Evolutionary conservation across 2,888 invertebrate species (phyloP).

Genomic region (Sipha maydis): DNA sequence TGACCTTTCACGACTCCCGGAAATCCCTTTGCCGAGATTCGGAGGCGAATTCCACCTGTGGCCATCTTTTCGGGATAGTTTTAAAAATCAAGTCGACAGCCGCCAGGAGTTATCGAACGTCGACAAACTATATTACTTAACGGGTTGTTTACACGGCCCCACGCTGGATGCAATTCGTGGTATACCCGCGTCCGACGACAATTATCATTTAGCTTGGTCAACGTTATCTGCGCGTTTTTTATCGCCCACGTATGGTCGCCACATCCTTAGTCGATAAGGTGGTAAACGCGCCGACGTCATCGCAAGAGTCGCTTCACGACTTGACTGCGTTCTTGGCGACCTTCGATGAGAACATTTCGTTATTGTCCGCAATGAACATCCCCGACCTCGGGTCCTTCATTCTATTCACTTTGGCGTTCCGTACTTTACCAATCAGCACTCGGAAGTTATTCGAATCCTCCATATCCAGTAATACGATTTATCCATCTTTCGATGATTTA

Average conservation of each 20-base stretch:
- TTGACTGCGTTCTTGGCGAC: no score
- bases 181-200: neutral
- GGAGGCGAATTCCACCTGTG: neutral
- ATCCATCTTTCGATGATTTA: no score
- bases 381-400: no score
- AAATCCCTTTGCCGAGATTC: neutral
- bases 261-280: no score
- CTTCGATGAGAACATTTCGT: no score
- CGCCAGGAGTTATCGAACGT: neutral
- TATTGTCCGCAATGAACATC: no score
- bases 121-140: neutral
- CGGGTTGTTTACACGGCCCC: neutral
- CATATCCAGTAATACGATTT: neutral
- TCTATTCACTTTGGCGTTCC: neutral
- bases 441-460: neutral
- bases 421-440: neutral
- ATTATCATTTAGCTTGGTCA: no score
- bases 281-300: no score
- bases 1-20: neutral
- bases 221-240: no score
- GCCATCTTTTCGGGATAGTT: neutral
- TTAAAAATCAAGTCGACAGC: no score
- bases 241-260: no score
- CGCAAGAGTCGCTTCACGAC: no score
- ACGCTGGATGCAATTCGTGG: neutral